Evolutionary conservation across 2,113 vertebrate species (phyloP).

Genomic region (Struthio camelus): DNA sequence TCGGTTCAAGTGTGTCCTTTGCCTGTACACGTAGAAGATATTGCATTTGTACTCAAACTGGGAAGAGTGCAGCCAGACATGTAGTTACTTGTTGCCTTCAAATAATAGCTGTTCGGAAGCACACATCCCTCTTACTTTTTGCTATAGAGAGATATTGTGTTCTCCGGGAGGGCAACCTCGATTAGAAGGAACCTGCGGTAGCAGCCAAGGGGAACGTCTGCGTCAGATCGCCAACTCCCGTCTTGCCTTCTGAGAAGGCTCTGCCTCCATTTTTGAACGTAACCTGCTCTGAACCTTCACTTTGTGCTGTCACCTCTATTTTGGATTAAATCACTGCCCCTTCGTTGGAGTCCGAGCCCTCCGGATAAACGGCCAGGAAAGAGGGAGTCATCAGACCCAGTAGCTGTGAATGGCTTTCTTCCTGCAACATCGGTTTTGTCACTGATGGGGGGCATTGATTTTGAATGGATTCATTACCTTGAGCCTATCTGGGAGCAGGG

Average conservation of each 20-base stretch:
- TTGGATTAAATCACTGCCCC: not conserved
- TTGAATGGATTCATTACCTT: slow-evolving; percentile 17
- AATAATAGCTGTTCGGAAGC: not conserved
- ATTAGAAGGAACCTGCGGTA: slow-evolving; percentile 9
- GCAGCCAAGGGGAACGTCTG: not conserved
- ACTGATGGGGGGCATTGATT: slow-evolving; percentile 47
- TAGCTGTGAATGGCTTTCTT: not conserved
- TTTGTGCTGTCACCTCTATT: not conserved
- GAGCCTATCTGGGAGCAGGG: not conserved
- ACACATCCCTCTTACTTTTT: not conserved
- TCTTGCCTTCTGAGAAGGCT: not conserved
- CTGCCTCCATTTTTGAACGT: not conserved
- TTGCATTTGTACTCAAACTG: not conserved
- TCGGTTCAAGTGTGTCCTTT: not conserved
- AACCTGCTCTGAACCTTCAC: not conserved
- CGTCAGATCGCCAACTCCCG: not conserved
- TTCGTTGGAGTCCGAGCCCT: not conserved
- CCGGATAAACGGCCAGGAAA: not conserved
- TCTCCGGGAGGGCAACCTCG: not conserved
- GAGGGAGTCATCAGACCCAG: slow-evolving; percentile 16
- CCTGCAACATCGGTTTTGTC: slow-evolving; percentile 22
- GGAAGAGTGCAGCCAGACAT: not conserved
- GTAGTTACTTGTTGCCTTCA: not conserved
- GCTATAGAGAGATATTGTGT: not conserved
- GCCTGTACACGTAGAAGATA: not conserved